Base-by-base conservation (phyloP, 2,797 vertebrate species). In the Clarias fuscus region DNA sequence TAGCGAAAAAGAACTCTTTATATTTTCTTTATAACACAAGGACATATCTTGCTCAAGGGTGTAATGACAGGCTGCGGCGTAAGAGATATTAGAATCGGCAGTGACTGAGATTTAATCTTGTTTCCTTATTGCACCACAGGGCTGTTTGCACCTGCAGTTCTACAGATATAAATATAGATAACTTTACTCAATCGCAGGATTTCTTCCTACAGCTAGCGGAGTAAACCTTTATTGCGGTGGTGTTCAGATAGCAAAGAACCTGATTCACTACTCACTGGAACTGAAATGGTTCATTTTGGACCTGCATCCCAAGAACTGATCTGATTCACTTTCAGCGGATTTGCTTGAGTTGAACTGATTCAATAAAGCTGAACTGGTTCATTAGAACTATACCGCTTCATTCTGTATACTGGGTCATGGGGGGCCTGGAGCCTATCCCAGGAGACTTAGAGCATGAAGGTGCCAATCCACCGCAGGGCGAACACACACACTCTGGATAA, bases 81-180 rank as follows among this genome's bases (percentile, higher is more conserved):
- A 17, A 18, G 56, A 70, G 71, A 85, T 88, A 88, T 85, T 85
- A 77, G 71, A 88, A 82, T 70, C 37, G 70, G 71, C 84, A 85
- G 78, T 71, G 83, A 58, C 83, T 82, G 86, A 82, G 83, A 85
- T 85, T 83, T 88, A 85, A 88, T 88, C 86, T 84, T 40, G 59
- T 48, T 88, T 77, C 79, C 56, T 82, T 53, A 75, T 24, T 82
- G 70, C 62, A n/a, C 83, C 71, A 77, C 78, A 22, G 79, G 84
- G 79, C 48, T 78, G 61, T 81, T 73, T 75, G 83, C 73, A 85
- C 68, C 83, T 82, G 77, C 68, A 48, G 53, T 61, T 79, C 72
- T 56, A 56, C 86, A 75, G 86, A 40, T 73, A 75, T 81, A 58
- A 83, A 81, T 30, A 33, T 30, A 62, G 72, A 81, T 81, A 67